phyloP scores from a whole-genome alignment of 2,797 vertebrate species.

The Sebastes aleutianus region DNA sequence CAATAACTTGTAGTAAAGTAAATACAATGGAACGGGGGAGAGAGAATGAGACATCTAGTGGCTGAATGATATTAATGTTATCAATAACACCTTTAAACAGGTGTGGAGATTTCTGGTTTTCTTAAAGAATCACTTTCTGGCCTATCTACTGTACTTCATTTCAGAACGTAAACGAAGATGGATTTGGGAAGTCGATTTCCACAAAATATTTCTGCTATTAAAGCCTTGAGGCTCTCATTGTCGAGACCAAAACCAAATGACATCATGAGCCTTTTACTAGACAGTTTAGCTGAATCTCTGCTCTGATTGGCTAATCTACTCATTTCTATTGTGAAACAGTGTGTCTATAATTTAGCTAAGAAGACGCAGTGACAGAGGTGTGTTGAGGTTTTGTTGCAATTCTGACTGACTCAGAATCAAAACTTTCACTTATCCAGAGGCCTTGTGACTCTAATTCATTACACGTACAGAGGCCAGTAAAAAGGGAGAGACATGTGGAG shows the following conservation, averaged over 20 bases:
- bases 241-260: not conserved
- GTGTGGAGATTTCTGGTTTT: not conserved
- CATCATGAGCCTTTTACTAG: not conserved
- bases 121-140: not conserved
- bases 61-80: too few species aligned
- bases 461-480: not conserved
- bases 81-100: not conserved
- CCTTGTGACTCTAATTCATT: not conserved
- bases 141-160: not conserved
- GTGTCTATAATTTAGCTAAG: too few species aligned
- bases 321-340: too few species aligned
- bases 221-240: not conserved
- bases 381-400: not conserved
- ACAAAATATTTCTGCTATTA: not conserved
- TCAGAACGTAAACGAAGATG: not conserved
- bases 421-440: not conserved
- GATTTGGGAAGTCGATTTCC: not conserved
- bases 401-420: too few species aligned
- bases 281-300: not conserved
- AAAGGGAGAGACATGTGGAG: not conserved
- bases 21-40: too few species aligned
- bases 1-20: too few species aligned
- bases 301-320: not conserved
- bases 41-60: too few species aligned
- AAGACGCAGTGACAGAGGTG: not conserved